Evolutionary conservation across 2,113 vertebrate genomes (phyloP).

Genomic region (Oophaga pumilio): DNA sequence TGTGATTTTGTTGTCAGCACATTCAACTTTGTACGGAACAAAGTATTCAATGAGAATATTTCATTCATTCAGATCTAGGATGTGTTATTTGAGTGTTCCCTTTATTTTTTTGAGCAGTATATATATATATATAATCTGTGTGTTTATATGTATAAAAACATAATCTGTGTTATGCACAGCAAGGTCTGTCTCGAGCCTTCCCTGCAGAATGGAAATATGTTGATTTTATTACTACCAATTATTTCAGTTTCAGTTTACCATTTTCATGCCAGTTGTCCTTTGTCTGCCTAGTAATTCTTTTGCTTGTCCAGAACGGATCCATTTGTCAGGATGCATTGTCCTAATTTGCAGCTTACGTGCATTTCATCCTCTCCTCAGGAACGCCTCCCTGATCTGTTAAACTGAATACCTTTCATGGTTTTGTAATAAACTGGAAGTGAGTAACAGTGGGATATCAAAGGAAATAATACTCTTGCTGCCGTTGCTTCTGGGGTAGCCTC

Average conservation of each 20-base stretch:
- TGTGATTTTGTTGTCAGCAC: too few relatives aligned
- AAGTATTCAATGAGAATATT: too few relatives aligned
- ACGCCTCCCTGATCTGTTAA: slow-evolving; percentile 63
- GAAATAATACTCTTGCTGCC: slow-evolving; percentile 85
- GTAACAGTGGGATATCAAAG: slow-evolving; percentile 84
- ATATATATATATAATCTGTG: not conserved
- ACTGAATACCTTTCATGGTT: slow-evolving; percentile 69
- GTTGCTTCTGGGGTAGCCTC: slow-evolving; percentile 85
- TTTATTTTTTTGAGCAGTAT: too few relatives aligned
- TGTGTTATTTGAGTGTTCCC: too few relatives aligned
- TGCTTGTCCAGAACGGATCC: slow-evolving; percentile 55
- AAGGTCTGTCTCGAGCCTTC: not conserved
- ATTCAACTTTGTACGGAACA: too few relatives aligned
- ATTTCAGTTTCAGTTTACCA: not conserved
- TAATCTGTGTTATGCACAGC: not conserved
- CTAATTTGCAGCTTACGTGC: slow-evolving; percentile 66
- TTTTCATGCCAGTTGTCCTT: slow-evolving; percentile 19
- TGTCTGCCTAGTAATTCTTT: slow-evolving; percentile 13
- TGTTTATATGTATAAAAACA: too few relatives aligned
- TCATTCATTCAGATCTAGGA: too few relatives aligned
- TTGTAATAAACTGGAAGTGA: slow-evolving; percentile 87
- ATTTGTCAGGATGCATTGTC: slow-evolving; percentile 64
- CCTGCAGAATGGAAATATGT: not conserved
- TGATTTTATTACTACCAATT: not conserved
- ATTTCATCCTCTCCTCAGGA: slow-evolving; percentile 66